Conservation (phyloP, 1,140 invertebrate species). For the Bombus superbus region DNA sequence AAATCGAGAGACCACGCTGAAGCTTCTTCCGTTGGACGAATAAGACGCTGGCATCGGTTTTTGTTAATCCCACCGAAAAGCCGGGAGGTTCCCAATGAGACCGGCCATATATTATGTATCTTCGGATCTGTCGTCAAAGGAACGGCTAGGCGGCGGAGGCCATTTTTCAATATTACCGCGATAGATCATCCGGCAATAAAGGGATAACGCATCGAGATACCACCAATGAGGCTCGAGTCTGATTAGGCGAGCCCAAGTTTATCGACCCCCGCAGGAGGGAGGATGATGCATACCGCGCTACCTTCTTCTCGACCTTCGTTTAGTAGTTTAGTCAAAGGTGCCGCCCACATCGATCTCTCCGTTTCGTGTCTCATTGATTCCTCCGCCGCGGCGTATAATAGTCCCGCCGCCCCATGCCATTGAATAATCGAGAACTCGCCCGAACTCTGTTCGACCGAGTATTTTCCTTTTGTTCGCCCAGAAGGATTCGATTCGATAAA, state of each 20-base stretch:
- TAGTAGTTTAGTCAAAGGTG: conserved; percentile 48
- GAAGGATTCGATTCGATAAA: conserved; percentile 47
- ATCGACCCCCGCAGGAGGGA: conserved; percentile 53
- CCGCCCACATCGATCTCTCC: conserved; percentile 63
- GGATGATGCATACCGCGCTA: conserved; percentile 54
- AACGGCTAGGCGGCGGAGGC: conserved; percentile 44
- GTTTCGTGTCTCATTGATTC: conserved; percentile 61
- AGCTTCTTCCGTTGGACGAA: no score
- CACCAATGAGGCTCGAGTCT: conserved; percentile 59
- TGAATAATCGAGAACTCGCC: conserved; percentile 32
- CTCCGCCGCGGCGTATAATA: conserved; percentile 4
- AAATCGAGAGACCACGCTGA: background rate
- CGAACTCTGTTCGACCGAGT: background rate
- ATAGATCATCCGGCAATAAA: conserved; percentile 71
- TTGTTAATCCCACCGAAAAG: conserved; percentile 59
- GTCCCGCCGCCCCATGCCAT: conserved; percentile 10
- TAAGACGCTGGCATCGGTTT: conserved; percentile 16
- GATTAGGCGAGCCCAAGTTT: conserved; percentile 64
- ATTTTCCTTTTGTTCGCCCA: background rate
- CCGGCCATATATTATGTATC: conserved; percentile 63
- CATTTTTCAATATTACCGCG: conserved; percentile 73
- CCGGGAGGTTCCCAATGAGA: conserved; percentile 47
- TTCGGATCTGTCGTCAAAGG: conserved; percentile 66
- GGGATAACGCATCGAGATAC: conserved; percentile 60
- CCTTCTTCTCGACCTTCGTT: conserved; percentile 43